Conservation (phyloP, 1,140 invertebrate species). For the Fopius arisanus region DNA sequence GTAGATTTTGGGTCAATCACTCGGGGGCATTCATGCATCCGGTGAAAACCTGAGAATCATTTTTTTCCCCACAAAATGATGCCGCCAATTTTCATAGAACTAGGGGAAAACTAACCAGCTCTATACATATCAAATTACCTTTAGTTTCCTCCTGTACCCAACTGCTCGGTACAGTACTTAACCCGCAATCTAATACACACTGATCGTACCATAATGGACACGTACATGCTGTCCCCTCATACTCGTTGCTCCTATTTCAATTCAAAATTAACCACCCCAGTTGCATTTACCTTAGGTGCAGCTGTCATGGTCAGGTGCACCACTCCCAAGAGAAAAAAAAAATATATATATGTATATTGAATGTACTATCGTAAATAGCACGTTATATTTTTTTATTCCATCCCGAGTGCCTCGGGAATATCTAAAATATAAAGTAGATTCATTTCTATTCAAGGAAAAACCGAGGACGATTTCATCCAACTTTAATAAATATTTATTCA, state of each 20-base stretch:
- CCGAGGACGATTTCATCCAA: background rate
- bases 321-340: background rate
- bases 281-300: slow-evolving; percentile 31
- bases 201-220: background rate
- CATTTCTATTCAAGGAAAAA: background rate
- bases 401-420: background rate
- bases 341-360: background rate
- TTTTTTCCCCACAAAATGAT: background rate
- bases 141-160: background rate
- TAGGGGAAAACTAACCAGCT: background rate
- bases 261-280: background rate
- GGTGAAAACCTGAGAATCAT: background rate
- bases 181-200: background rate
- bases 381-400: background rate
- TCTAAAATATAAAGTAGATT: background rate
- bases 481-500: background rate
- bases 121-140: slow-evolving; percentile 5
- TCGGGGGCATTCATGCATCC: too few species aligned
- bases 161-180: background rate
- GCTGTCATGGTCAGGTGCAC: slow-evolving; percentile 40
- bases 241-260: background rate
- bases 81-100: background rate
- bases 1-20: too few species aligned
- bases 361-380: background rate
- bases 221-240: background rate